Evolutionary conservation across 2,888 invertebrate genomes (phyloP), one percentile per base, ranked within the genome.

Genomic region (Drosophila borealis): DNA sequence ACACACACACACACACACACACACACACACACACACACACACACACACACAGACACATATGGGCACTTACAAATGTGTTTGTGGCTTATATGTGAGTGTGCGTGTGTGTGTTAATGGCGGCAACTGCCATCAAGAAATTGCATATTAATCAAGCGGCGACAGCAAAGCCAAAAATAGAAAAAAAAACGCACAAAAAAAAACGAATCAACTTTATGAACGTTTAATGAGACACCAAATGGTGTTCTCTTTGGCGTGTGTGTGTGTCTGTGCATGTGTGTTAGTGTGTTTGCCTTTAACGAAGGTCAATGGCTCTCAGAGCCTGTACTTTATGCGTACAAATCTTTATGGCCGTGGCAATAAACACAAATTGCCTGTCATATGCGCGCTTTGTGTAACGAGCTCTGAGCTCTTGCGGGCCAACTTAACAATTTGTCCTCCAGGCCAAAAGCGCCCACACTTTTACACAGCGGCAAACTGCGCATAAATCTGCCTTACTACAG

Each of bases 301-400:
- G 85, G 74, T 78, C 85, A 74, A 65, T 53, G 69, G 64, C 69
- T 63, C 56, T 37, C 49, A 55, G 48, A 11, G 67, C 61, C 42
- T 59, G 44, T 60, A 44, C 60, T 68, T 71, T 62, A 65, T 76
- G 78, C 14, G 57, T 46, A 81, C 78, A 81, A 72, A 81, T 84
- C 78, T 84, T 84, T 87, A 82, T 87, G 85, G 70, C 67, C 70
- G 60, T 71, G 83, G 78, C 75, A 86, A 88, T 82, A 88, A 83
- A 88, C 88, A 88, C 83, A 83, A 83, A 83, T 83, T 78, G 86
- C 88, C 62, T 86, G 83, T 83, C 88, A 83, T 88, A 88, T 88
- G 83, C 88, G 80, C 63, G 73, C 68, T 78, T 87, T 75, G 57
- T 57, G 57, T 84, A 82, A 88, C 88, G 88, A 82, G 81, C 75